Percentiles rank a stretch among this genome's conserved stretches.
Conservation (phyloP, 2,888 invertebrate species). For the Xanthorhoe designata region DNA sequence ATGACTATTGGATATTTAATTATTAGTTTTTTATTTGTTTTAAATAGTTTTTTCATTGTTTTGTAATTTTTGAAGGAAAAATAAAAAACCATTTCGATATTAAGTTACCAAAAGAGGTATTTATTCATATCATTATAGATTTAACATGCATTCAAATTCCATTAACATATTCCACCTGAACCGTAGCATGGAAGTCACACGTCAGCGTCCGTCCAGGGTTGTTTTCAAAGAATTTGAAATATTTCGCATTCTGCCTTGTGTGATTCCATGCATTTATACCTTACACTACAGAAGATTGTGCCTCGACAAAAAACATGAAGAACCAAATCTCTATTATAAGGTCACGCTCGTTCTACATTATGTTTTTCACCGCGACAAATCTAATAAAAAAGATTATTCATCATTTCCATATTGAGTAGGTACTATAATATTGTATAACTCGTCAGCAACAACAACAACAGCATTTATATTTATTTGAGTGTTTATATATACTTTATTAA, state of each 20-base stretch:
- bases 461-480: conserved; percentile 78
- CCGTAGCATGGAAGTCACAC: conserved; percentile 69
- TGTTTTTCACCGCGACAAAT: conserved; percentile 56
- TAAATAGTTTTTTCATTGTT: conserved; percentile 3
- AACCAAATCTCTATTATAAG: conserved; percentile 40
- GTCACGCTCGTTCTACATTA: conserved; percentile 41
- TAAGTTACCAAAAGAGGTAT: conserved; percentile 84
- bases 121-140: conserved; percentile 78
- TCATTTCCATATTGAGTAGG: conserved; percentile 67
- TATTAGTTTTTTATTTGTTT: neutral
- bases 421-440: conserved; percentile 74
- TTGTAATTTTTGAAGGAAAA: conserved; percentile 10
- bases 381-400: conserved; percentile 57
- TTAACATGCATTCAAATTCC: conserved; percentile 85
- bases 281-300: conserved; percentile 55
- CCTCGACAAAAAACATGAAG: conserved; percentile 57
- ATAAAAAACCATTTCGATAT: conserved; percentile 54
- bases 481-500: conserved; percentile 66
- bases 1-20: no score
- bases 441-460: conserved; percentile 85
- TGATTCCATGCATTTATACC: conserved; percentile 63
- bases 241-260: conserved; percentile 44
- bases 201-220: conserved; percentile 6
- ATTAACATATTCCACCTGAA: conserved; percentile 77
- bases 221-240: conserved; percentile 1